Percentiles rank a stretch among this genome's conserved stretches.
phyloP scores from a whole-genome alignment of 2,888 invertebrate genomes.

The Pseudococcus longispinus region DNA sequence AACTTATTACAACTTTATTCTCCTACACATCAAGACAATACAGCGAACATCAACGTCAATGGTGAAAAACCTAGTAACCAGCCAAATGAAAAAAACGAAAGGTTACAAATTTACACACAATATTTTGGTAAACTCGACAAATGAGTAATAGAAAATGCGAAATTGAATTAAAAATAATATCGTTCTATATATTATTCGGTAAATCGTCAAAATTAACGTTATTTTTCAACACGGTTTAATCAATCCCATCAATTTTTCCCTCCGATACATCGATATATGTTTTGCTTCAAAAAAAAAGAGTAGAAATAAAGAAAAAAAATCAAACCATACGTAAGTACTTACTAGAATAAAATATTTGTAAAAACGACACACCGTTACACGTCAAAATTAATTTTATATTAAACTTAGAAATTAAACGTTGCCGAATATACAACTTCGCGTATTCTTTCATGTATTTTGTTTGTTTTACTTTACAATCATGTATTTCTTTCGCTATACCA shows the following conservation, averaged over 20 bases:
- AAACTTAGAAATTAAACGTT: neutral
- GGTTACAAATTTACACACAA: neutral
- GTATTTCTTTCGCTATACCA: neutral
- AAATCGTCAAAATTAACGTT: slow-evolving; percentile 11
- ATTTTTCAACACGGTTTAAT: neutral
- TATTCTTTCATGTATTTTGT: neutral
- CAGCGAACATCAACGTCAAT: slow-evolving; percentile 24
- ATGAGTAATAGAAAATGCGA: neutral
- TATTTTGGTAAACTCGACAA: neutral
- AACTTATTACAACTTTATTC: neutral
- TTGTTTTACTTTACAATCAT: neutral
- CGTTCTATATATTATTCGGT: neutral
- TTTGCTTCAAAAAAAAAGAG: neutral
- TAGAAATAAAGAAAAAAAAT: no score
- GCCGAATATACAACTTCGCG: slow-evolving; percentile 12
- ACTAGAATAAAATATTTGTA: slow-evolving; percentile 18
- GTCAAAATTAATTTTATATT: slow-evolving; percentile 8
- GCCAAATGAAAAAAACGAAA: neutral
- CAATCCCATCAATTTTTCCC: neutral
- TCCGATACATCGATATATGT: neutral
- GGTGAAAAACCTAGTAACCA: neutral
- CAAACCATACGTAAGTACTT: slow-evolving; percentile 29
- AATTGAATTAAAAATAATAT: neutral
- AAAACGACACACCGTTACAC: slow-evolving; percentile 17
- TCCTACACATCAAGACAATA: neutral